Conservation (phyloP, 2,113 vertebrate genomes). For the Panurus biarmicus region DNA sequence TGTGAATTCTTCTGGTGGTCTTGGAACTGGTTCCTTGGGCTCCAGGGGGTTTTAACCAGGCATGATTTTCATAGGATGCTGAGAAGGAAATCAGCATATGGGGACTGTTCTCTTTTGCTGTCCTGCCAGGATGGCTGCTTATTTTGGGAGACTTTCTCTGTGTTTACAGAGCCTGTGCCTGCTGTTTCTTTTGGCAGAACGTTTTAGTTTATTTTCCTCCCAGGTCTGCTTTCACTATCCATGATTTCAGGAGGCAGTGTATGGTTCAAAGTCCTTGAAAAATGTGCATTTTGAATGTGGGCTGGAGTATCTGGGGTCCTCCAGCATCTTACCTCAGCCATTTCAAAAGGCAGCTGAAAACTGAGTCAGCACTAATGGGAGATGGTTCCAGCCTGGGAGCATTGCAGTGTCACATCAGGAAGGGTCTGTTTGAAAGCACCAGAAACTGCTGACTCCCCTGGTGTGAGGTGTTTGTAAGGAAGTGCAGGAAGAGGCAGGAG, state of each 20-base stretch:
- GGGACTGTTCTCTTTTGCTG: background rate
- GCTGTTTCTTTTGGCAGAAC: slow-evolving; percentile 28
- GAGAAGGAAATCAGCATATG: background rate
- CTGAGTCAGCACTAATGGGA: background rate
- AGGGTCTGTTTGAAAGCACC: background rate
- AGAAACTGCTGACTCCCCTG: background rate
- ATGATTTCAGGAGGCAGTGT: background rate
- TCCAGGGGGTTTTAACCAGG: background rate
- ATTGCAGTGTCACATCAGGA: accelerated
- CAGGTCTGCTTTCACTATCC: background rate
- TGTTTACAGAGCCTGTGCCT: background rate
- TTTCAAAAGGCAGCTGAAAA: background rate
- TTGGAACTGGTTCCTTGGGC: background rate
- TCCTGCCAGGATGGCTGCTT: background rate
- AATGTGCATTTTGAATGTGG: background rate
- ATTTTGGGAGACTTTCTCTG: background rate
- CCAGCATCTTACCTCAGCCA: background rate
- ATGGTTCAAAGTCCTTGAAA: background rate
- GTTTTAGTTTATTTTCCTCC: background rate
- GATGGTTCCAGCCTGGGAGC: background rate
- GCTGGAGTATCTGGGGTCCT: background rate
- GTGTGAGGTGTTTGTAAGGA: background rate
- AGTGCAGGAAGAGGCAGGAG: background rate
- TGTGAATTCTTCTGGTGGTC: background rate
- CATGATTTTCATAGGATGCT: background rate